A percentile compares a stretch with the other conserved stretches of the same genome.
These are phyloP conservation scores for Dasypus novemcinctus DNA, from an alignment of 2,113 vertebrate species.

Conservation along the genomic window DNA sequence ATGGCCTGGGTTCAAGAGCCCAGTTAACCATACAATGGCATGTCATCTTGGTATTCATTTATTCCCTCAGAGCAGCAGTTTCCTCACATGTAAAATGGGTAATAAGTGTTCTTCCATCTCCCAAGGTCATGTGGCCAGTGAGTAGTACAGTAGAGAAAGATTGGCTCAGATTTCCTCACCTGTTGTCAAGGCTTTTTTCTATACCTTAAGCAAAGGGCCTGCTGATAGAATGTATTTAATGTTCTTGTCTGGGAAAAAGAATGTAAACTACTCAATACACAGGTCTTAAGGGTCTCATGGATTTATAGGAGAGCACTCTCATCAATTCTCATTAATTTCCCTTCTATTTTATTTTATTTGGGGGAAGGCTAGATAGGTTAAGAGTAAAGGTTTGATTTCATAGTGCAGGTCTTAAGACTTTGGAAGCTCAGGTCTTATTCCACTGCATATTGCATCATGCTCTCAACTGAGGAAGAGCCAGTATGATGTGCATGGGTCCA, in stretches of 20 bases:
- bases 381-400: background rate
- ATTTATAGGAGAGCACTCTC: background rate
- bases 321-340: background rate
- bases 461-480: background rate
- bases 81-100: background rate
- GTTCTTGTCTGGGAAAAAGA: background rate
- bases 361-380: background rate
- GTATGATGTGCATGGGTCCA: too few species aligned
- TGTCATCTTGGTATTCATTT: background rate
- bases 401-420: background rate
- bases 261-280: background rate
- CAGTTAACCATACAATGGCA: background rate
- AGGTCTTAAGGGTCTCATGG: background rate
- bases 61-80: background rate
- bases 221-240: background rate
- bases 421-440: background rate
- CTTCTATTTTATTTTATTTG: background rate
- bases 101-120: background rate
- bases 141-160: background rate
- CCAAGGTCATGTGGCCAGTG: background rate
- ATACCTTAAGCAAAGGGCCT: background rate
- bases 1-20: background rate
- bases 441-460: background rate
- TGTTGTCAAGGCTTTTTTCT: background rate
- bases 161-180: background rate